These are phyloP conservation scores for Syrphus vitripennis DNA, from an alignment of 2,888 invertebrate species.

Conservation along the genomic window DNA sequence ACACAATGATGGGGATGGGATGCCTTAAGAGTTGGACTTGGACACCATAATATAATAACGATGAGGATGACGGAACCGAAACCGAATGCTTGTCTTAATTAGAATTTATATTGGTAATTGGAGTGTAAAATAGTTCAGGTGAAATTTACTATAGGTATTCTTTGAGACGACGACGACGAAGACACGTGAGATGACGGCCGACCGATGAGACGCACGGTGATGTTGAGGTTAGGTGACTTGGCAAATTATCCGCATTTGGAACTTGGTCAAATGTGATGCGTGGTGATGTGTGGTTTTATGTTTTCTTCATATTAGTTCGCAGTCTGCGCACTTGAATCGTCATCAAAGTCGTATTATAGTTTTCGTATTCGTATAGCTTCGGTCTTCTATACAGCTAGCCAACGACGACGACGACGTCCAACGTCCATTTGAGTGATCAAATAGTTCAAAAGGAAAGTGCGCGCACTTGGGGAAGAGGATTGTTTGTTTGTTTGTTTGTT, in stretches of 20 bases:
- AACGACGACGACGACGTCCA: background rate
- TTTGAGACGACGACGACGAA: background rate
- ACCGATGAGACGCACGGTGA: background rate
- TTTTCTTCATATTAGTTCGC: background rate
- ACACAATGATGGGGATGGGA: conserved; percentile 45
- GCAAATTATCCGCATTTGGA: conserved; percentile 37
- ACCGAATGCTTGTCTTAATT: conserved; percentile 63
- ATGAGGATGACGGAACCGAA: conserved; percentile 26
- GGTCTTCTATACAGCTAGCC: background rate
- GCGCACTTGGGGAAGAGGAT: conserved; percentile 37
- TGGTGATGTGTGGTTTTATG: conserved; percentile 28
- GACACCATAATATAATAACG: background rate
- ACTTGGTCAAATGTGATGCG: conserved; percentile 50
- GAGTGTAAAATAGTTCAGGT: conserved; percentile 70
- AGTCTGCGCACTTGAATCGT: background rate
- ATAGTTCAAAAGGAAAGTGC: conserved; percentile 64
- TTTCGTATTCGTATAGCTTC: background rate
- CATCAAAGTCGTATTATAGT: conserved; percentile 14
- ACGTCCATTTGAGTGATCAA: conserved; percentile 52
- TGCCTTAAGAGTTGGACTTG: background rate
- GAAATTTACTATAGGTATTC: conserved; percentile 50
- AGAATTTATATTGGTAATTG: conserved; percentile 68
- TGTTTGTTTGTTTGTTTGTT: conserved; percentile 35
- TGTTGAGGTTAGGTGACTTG: conserved; percentile 45
- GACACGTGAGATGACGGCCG: background rate